Conservation (phyloP, 2,888 invertebrate genomes). For the Morinoia aosen region DNA sequence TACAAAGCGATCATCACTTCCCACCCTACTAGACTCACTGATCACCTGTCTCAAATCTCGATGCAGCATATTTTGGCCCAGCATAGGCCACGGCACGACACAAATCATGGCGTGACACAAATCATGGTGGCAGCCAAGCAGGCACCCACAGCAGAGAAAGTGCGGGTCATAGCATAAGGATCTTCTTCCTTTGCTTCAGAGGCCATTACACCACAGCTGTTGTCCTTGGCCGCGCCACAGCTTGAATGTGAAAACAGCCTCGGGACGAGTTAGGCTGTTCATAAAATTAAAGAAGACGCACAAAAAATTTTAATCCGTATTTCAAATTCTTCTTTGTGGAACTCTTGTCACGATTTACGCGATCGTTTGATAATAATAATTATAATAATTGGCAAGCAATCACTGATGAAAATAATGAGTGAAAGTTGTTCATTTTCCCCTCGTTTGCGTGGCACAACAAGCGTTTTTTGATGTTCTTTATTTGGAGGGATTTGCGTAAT, state of each 20-base stretch:
- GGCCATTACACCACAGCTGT: conserved; percentile 20
- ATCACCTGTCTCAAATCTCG: no score
- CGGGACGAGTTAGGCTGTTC: neutral
- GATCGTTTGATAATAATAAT: neutral
- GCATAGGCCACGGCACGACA: no score
- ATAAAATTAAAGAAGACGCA: neutral
- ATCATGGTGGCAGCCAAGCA: neutral
- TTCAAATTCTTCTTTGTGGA: neutral
- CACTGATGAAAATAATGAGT: neutral
- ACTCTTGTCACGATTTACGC: neutral
- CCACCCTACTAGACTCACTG: no score
- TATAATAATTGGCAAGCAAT: neutral
- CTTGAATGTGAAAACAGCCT: conserved; percentile 24
- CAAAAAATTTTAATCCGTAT: neutral
- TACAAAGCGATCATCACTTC: no score
- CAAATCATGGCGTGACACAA: neutral
- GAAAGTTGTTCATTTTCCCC: neutral
- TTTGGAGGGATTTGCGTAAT: neutral
- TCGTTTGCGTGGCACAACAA: neutral
- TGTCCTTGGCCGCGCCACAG: conserved; percentile 23
- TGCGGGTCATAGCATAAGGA: neutral
- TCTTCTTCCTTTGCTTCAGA: neutral
- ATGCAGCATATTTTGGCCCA: no score
- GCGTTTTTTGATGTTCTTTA: no score
- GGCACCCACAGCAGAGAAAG: neutral